Percentiles rank a stretch among this genome's conserved stretches.
Conservation (phyloP, 1,140 invertebrate genomes). For the Odontomachus brunneus region DNA sequence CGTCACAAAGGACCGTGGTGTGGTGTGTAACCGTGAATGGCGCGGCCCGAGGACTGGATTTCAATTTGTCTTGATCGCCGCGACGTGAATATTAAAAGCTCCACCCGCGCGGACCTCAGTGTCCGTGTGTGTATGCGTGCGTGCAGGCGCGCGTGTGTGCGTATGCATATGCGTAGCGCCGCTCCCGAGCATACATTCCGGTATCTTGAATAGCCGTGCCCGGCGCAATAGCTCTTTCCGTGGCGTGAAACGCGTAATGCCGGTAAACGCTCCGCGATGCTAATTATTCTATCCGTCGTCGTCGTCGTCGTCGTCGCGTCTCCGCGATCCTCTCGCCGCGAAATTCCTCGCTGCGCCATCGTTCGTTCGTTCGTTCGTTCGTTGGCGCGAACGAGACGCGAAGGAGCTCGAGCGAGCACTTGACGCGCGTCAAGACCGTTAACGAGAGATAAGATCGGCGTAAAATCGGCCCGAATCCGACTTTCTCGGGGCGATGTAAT, state of each 20-base stretch:
- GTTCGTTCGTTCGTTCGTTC: no score
- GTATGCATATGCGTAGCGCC: constrained; percentile 4
- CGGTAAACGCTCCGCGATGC: constrained; percentile 41
- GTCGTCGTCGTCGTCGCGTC: constrained; percentile 26
- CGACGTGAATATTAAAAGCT: constrained; percentile 78
- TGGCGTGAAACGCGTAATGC: constrained; percentile 41
- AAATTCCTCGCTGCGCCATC: no score
- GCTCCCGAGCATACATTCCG: constrained; percentile 4
- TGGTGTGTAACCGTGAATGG: constrained; percentile 66
- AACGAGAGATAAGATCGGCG: constrained; percentile 39
- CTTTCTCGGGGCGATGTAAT: constrained; percentile 57
- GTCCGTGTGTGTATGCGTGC: not conserved
- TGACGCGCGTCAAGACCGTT: constrained; percentile 20
- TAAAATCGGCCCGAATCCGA: constrained; percentile 33
- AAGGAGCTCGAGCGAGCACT: not conserved
- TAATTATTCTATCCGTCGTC: constrained; percentile 50
- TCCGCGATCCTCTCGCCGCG: constrained; percentile 17
- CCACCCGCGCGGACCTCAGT: not conserved
- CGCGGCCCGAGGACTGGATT: constrained; percentile 71
- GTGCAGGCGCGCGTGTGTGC: no score
- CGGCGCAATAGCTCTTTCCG: constrained; percentile 15
- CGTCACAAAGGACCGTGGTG: constrained; percentile 70
- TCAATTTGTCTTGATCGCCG: constrained; percentile 82
- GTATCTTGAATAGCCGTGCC: constrained; percentile 43
- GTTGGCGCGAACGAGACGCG: no score